A percentile compares a stretch with the other conserved stretches of the same genome.
Evolutionary conservation across 1,140 invertebrate genomes (phyloP).

Genomic region (Idris sp.): DNA sequence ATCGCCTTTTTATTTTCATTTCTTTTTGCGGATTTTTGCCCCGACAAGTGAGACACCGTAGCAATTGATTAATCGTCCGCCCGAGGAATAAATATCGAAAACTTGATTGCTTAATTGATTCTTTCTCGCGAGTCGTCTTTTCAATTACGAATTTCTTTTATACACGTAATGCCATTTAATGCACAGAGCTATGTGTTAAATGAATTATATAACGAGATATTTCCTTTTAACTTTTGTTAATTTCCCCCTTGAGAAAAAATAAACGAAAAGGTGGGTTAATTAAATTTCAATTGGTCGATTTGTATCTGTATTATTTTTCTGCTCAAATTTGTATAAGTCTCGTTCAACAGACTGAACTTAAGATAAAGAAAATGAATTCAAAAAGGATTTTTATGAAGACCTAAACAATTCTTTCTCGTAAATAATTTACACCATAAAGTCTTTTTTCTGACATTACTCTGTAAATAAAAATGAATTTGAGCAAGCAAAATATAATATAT

Average conservation of each 20-base stretch:
- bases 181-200: conserved; percentile 7
- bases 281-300: conserved; percentile 3
- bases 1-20: neutral
- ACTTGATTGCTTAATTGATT: conserved; percentile 34
- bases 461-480: no score
- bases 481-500: no score
- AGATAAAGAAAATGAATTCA: no score
- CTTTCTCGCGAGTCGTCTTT: conserved; percentile 10
- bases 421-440: no score
- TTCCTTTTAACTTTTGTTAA: no score
- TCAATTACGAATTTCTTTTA: conserved; percentile 20
- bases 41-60: neutral
- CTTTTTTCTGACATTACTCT: no score
- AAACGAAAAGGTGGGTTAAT: no score
- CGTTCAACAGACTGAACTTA: no score
- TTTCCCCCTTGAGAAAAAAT: conserved; percentile 10
- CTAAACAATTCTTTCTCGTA: no score
- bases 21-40: conserved; percentile 19
- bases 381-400: no score
- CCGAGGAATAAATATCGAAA: conserved; percentile 32
- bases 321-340: no score
- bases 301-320: no score
- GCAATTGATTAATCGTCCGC: conserved; percentile 28
- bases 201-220: conserved; percentile 20
- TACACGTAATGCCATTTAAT: conserved; percentile 3